phyloP scores from a whole-genome alignment of 2,113 vertebrate species.

The Scatophagus argus region DNA sequence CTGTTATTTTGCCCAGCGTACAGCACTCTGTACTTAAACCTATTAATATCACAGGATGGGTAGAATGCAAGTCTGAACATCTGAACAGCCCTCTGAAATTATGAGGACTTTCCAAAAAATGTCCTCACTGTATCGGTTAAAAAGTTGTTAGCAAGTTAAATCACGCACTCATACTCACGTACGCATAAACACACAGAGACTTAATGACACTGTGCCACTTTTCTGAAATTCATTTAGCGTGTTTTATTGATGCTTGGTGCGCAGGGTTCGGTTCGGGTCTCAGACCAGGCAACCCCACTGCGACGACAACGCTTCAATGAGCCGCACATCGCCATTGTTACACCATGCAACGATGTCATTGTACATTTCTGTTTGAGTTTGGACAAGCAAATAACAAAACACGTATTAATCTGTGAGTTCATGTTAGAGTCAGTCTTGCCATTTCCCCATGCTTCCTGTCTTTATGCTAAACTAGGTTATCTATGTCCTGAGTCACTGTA shows the following conservation, averaged over 20 bases:
- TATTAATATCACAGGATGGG: not conserved
- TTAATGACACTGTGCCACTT: no score
- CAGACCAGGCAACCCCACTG: not conserved
- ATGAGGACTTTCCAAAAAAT: no score
- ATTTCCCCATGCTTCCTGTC: not conserved
- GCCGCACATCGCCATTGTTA: not conserved
- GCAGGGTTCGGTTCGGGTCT: not conserved
- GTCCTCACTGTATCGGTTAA: no score
- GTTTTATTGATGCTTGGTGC: no score
- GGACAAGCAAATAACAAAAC: not conserved
- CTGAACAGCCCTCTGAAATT: no score
- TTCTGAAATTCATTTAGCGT: no score
- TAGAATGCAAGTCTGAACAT: not conserved
- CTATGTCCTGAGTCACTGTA: not conserved
- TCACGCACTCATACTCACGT: no score
- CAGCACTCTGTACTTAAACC: not conserved
- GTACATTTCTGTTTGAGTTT: not conserved
- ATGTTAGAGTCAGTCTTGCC: not conserved
- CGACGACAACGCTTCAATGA: not conserved
- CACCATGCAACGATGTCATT: not conserved
- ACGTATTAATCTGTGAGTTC: not conserved
- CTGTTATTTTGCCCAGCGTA: not conserved
- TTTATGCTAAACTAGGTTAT: not conserved
- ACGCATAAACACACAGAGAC: no score
- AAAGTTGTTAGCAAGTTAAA: no score